Percentiles rank a stretch among this genome's conserved stretches.
Conservation (phyloP, 2,113 vertebrate species). For the Pangasianodon hypophthalmus region DNA sequence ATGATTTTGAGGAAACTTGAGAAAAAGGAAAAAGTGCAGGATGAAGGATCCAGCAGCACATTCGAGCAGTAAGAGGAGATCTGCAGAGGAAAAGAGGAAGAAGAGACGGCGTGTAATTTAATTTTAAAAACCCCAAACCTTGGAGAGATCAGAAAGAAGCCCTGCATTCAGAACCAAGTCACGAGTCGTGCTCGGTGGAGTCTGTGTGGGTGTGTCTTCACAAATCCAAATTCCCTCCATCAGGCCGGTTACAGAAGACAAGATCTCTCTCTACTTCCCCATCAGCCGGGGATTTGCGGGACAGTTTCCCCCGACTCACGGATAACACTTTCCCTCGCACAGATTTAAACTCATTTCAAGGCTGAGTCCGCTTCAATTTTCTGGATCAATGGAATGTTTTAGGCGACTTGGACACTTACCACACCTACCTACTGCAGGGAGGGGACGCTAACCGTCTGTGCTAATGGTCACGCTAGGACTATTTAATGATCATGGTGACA, state of each 20-base stretch:
- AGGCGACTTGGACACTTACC: conserved; percentile 77
- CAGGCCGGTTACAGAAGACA: conserved; percentile 59
- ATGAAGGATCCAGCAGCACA: conserved; percentile 49
- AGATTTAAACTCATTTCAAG: conserved; percentile 95
- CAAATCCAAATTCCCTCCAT: conserved; percentile 62
- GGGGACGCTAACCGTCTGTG: conserved; percentile 58
- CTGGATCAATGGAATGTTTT: conserved; percentile 90
- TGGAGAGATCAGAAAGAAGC: conserved; percentile 60
- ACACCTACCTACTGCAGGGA: conserved; percentile 59
- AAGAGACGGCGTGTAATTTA: conserved; percentile 15
- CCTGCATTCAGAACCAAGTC: conserved; percentile 71
- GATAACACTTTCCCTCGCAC: conserved; percentile 85
- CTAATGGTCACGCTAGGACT: conserved; percentile 65
- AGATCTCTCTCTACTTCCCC: conserved; percentile 66
- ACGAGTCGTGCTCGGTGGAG: conserved; percentile 55
- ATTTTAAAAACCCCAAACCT: conserved; percentile 57
- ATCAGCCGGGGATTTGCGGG: conserved; percentile 75
- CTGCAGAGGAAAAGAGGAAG: conserved; percentile 10
- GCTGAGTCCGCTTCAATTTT: conserved; percentile 91
- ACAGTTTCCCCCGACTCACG: conserved; percentile 70
- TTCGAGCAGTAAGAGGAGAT: conserved; percentile 67
- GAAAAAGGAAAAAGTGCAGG: neutral
- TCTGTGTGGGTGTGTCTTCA: conserved; percentile 66
- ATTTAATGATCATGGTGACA: neutral
- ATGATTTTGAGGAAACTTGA: neutral